phyloP scores from a whole-genome alignment of 2,113 vertebrate species.

The Rhabdomys dilectus region DNA sequence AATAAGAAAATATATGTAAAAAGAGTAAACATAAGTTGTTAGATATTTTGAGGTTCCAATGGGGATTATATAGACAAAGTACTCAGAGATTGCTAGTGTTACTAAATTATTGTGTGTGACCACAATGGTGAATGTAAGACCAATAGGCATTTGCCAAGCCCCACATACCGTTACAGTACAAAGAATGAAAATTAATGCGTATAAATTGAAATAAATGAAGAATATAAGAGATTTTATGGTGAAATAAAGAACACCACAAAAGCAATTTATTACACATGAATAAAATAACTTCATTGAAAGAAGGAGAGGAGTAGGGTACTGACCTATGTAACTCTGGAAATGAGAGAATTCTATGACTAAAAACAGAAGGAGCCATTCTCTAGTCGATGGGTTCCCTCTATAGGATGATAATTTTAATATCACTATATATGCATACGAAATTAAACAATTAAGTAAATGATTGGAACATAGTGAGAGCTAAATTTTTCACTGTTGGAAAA shows the following conservation, averaged over 20 bases:
- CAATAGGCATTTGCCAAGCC: slow-evolving; percentile 23
- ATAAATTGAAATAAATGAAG: neutral
- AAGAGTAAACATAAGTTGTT: neutral
- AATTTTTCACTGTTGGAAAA: slow-evolving; percentile 35
- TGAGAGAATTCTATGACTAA: slow-evolving; percentile 33
- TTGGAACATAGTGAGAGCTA: neutral
- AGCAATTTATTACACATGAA: slow-evolving; percentile 18
- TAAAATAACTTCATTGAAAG: slow-evolving; percentile 3
- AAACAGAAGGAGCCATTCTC: slow-evolving; percentile 12
- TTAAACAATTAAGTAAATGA: slow-evolving; percentile 35
- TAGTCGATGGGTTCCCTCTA: neutral
- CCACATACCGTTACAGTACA: neutral
- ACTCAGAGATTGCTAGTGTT: neutral
- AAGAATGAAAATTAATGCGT: slow-evolving; percentile 28
- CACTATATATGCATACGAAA: neutral
- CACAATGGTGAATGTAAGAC: slow-evolving; percentile 31
- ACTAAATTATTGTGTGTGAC: neutral
- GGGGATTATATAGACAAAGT: neutral
- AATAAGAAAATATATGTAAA: slow-evolving; percentile 48
- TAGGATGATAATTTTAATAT: neutral
- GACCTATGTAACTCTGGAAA: slow-evolving; percentile 47
- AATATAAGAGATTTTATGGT: neutral
- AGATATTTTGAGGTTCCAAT: neutral
- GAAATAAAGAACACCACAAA: slow-evolving; percentile 26
- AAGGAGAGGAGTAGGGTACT: neutral